Percentiles rank a stretch among this genome's conserved stretches.
These are phyloP conservation scores for Spinibarbus caldwelli DNA, from an alignment of 2,797 vertebrate species.

Conservation along the genomic window DNA sequence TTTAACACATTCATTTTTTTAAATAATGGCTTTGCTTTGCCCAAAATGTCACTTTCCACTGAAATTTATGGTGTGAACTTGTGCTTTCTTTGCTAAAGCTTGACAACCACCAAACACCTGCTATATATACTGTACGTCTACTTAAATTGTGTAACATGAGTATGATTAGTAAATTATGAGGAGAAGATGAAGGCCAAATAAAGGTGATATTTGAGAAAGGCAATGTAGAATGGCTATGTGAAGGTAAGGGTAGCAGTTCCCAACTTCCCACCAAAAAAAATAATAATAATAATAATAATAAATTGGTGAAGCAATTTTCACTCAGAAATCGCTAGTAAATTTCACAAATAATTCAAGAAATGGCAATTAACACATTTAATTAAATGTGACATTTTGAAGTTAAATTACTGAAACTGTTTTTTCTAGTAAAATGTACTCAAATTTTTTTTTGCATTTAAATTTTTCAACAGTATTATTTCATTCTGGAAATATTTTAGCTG, in stretches of 20 bases:
- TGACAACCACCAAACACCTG: slow-evolving; percentile 1
- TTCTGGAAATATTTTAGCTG: too few relatives aligned
- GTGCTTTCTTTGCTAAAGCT: neutral
- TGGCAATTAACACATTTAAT: too few relatives aligned
- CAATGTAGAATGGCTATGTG: neutral
- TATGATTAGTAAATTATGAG: neutral
- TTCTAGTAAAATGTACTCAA: too few relatives aligned
- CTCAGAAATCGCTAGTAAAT: neutral
- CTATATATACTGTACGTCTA: neutral
- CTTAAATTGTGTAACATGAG: neutral
- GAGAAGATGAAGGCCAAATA: neutral
- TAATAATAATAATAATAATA: too few relatives aligned
- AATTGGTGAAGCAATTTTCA: neutral
- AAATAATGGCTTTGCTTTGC: too few relatives aligned
- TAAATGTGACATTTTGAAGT: too few relatives aligned
- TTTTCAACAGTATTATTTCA: too few relatives aligned
- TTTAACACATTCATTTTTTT: neutral
- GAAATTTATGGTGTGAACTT: neutral
- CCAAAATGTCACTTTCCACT: neutral
- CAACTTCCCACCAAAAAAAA: neutral
- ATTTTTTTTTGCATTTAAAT: too few relatives aligned
- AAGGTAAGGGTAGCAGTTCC: neutral
- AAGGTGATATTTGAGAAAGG: neutral
- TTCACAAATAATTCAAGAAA: neutral
- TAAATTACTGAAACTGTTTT: too few relatives aligned